Evolutionary conservation across 2,797 vertebrate genomes (phyloP), one percentile per base, ranked within the genome.

Genomic region (Schizothorax lantsangensis): DNA sequence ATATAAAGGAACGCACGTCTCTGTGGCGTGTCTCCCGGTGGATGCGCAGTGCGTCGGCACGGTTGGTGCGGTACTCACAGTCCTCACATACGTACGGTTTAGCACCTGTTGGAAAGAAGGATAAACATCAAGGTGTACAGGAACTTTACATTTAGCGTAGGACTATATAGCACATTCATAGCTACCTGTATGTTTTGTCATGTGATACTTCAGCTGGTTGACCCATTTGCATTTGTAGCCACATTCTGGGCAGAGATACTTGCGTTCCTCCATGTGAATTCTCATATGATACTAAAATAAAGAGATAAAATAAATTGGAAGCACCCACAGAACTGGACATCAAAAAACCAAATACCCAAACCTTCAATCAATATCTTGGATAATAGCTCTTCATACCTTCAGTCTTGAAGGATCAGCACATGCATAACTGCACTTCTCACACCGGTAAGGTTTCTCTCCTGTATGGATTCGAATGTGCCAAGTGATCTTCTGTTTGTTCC

Each of bases 221-320:
- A 97, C 95, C 98, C 98, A 99, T 91, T 99, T 99, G 96, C 98
- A 99, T 92, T 99, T 99, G 94, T 99, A 99, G 86, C 98, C 98
- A 2, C 98, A 99, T 74, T 98, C 97, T 0, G 98, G 97, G 90
- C 98, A 99, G 79, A 99, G 96, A 81, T 98, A 99, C 89, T 99
- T 99, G 87, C 97, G 96, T 89, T 99, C 97, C 19, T 99, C 97
- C 91, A 96, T 97, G 91, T 99, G 98, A 92, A 98, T 99, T 80
- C 98, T 95, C 98, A 98, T 99, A 84, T 99, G 98, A 92, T 98
- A 97, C 98, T 99, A 30, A 30, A 89, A 83, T 0, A 77, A 9
- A 84, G 0, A 9, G 33, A 68, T 36, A 5, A 1, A 68, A 19
- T 36, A 9, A 68, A 68, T 68, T 68, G 33, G 33, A 19, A 36